phyloP scores from a whole-genome alignment of 2,797 vertebrate species.

The Alca torda region DNA sequence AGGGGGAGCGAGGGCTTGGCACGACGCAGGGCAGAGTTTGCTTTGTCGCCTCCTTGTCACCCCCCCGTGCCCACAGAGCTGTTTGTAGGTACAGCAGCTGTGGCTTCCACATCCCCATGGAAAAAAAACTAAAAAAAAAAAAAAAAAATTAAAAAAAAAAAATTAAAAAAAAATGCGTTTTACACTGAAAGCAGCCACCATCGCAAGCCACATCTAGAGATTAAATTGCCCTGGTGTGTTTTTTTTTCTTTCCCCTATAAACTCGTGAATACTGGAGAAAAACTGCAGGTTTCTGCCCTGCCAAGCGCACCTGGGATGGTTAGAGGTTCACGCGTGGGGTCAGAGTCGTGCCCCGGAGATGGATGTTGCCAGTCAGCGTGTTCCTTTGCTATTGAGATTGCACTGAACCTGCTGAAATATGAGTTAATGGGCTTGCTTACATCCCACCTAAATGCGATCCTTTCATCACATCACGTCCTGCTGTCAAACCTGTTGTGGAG shows the following conservation, averaged over 20 bases:
- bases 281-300: background rate
- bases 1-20: background rate
- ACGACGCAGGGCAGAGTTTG: background rate
- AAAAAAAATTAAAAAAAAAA: background rate
- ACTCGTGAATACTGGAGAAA: background rate
- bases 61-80: accelerated
- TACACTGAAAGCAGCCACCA: background rate
- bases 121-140: background rate
- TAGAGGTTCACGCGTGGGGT: accelerated
- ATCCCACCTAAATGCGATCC: background rate
- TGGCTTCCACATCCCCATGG: background rate
- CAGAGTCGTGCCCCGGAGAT: background rate
- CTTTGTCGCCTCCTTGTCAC: background rate
- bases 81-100: background rate
- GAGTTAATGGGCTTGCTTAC: conserved; percentile 52
- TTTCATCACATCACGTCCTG: conserved; percentile 37
- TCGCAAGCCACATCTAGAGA: background rate
- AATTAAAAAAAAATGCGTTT: background rate
- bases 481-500: conserved; percentile 52
- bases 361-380: background rate
- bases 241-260: background rate
- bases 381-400: background rate
- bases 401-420: conserved; percentile 41
- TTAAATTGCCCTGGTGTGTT: background rate
- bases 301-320: background rate